Conservation (phyloP, 2,797 vertebrate species). For the Coendou prehensilis region DNA sequence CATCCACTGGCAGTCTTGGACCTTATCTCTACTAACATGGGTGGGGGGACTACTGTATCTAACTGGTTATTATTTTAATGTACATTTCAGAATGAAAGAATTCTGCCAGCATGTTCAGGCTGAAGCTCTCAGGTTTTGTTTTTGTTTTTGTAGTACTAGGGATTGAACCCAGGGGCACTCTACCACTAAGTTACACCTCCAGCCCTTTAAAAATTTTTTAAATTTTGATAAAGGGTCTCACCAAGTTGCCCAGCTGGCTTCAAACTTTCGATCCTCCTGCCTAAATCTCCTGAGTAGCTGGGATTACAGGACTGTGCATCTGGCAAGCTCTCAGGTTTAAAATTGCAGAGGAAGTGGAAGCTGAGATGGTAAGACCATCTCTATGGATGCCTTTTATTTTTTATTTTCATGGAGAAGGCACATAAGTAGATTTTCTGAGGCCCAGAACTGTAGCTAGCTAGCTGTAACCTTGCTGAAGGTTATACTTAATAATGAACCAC, state of each 20-base stretch:
- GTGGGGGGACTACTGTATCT: neutral
- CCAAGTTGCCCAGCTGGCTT: neutral
- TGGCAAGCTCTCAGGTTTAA: neutral
- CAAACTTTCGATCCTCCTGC: neutral
- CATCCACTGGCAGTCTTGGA: neutral
- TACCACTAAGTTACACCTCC: neutral
- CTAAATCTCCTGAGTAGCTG: neutral
- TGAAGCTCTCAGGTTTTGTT: neutral
- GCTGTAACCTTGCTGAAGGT: neutral
- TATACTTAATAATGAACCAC: neutral
- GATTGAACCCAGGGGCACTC: neutral
- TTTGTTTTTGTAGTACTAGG: neutral
- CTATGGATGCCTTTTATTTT: neutral
- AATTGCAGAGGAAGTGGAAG: neutral
- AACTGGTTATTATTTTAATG: slow-evolving; percentile 34
- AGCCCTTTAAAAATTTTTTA: neutral
- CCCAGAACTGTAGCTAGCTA: neutral
- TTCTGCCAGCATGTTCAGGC: neutral
- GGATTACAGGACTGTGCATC: neutral
- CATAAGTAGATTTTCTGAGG: neutral
- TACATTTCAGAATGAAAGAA: slow-evolving; percentile 23
- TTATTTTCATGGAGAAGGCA: neutral
- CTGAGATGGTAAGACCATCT: neutral
- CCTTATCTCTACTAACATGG: neutral
- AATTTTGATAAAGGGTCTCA: neutral